Evolutionary conservation across 2,113 vertebrate genomes (phyloP).

Genomic region (Lontra canadensis): DNA sequence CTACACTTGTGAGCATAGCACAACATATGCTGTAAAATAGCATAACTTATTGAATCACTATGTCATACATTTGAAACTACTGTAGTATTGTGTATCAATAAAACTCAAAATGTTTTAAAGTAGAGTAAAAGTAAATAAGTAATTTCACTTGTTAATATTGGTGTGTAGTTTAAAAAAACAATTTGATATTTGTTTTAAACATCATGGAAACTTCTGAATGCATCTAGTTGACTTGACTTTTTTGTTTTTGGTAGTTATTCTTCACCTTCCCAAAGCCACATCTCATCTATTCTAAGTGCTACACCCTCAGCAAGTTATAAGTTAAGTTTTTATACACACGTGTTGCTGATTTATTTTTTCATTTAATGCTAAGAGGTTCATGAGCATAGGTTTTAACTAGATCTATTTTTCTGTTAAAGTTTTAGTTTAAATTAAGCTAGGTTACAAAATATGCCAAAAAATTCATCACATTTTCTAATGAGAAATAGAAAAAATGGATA

Average conservation of each 20-base stretch:
- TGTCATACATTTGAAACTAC: not conserved
- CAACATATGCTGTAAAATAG: not conserved
- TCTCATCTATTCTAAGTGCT: not conserved
- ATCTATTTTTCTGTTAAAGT: not conserved
- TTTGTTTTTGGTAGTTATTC: not conserved
- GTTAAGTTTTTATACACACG: not conserved
- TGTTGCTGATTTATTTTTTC: not conserved
- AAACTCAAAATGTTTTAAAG: not conserved
- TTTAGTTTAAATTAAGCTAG: not conserved
- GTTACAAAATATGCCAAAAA: not conserved
- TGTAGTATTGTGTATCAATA: not conserved
- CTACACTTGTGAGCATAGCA: not conserved
- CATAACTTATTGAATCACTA: not conserved
- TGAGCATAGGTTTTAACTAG: not conserved
- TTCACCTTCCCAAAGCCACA: not conserved
- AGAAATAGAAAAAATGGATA: not conserved
- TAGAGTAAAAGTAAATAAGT: not conserved
- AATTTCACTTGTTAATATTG: not conserved
- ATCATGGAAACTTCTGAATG: not conserved
- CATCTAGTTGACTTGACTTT: not conserved
- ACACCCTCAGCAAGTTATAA: not conserved
- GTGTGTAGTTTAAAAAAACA: not conserved
- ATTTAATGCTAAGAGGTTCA: not conserved
- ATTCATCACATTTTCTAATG: not conserved
- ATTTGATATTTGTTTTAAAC: not conserved